Base-by-base conservation (phyloP, 2,888 invertebrate species). In the Hydrotaea diabolus region DNA sequence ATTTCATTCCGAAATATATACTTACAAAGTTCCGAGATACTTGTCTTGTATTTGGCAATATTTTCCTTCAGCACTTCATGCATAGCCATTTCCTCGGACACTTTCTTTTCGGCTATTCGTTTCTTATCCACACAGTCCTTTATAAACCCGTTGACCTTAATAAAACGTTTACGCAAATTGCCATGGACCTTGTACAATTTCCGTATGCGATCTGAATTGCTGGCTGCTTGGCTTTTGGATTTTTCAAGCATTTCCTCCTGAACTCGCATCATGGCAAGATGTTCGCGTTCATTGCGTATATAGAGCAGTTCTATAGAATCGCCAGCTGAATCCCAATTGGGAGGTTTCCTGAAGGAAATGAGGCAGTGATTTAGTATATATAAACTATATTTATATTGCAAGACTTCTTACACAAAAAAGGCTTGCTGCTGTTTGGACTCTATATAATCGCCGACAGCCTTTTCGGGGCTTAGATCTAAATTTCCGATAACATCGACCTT, bases 261-360 rank as follows among this genome's bases (percentile, higher is more conserved):
- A 46, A 91, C 82, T 4, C 87, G 85, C 43, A 88, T 36, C 91
- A 92, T 91, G 4, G 90, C 89, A 0, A 88, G 87, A 82, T 91
- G 87, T 81, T 92, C 91, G 0, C 91, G 89, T 36, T 90, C 88
- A 89, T 91, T 92, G 81, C 89, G 88, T 69, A 92, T 90, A 36
- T 89, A 89, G 4, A 91, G 86, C 74, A 92, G 86, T 85, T 92
- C 92, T 36, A 92, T 88, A 1, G 91, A 90, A 73, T 92, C 91
- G 0, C 91, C 90, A 0, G 91, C 88, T 2, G 90, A 89, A 80
- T 92, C 92, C 92, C 92, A 92, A 64, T 90, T 90, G 1, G 92
- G 92, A 0, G 91, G 89, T 55, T 92, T 92, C 0, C 92, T 92
- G 53, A 43, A 53, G 0, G 31, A 31, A 39, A 39, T 26, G 36